These are phyloP conservation scores for Pteropus rufus DNA, from an alignment of 2,797 vertebrate species.

Conservation along the genomic window DNA sequence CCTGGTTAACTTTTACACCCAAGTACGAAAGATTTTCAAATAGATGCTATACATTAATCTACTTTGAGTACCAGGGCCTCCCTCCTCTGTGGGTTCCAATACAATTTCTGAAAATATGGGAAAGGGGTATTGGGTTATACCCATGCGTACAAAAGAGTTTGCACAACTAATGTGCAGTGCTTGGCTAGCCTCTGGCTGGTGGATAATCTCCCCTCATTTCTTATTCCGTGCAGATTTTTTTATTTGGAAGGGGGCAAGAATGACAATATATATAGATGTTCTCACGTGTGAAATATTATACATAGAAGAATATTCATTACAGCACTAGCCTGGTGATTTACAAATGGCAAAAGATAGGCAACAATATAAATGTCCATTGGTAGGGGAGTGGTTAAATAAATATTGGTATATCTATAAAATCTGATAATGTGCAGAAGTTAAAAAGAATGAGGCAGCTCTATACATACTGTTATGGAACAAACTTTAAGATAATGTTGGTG, in stretches of 20 bases:
- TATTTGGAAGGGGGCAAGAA: too few species aligned
- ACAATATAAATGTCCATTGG: not conserved
- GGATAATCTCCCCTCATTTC: not conserved
- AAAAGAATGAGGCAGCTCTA: not conserved
- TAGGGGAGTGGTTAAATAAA: not conserved
- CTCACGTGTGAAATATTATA: not conserved
- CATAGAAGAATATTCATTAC: not conserved
- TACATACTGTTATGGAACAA: not conserved
- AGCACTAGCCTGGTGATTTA: not conserved
- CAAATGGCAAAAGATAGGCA: conserved; percentile 16
- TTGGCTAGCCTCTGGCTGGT: not conserved
- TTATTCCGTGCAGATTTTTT: not conserved
- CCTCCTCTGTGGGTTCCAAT: not conserved
- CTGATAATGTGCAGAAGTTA: not conserved
- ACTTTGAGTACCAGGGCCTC: not conserved
- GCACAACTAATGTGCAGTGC: not conserved
- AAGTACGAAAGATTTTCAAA: not conserved
- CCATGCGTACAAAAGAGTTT: not conserved
- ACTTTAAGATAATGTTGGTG: not conserved
- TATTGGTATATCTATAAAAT: not conserved
- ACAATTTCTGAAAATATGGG: not conserved
- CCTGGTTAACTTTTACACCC: not conserved
- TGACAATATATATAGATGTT: not conserved
- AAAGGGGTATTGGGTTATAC: not conserved
- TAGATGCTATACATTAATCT: not conserved